These are phyloP conservation scores for Danio aesculapii DNA, from an alignment of 2,797 vertebrate genomes.

Conservation along the genomic window DNA sequence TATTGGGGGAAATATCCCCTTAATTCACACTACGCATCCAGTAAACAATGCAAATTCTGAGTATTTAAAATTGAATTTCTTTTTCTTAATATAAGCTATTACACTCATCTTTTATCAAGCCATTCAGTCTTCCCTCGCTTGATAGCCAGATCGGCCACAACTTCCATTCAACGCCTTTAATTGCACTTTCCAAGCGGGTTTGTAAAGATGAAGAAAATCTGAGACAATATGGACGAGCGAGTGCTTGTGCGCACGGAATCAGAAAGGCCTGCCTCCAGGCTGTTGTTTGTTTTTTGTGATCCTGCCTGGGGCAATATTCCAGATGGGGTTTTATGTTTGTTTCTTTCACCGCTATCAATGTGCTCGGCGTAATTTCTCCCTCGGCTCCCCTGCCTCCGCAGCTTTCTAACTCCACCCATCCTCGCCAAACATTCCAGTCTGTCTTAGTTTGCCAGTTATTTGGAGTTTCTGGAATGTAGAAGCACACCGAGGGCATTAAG, in stretches of 20 bases:
- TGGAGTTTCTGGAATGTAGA: conserved; percentile 38
- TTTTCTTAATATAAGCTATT: no score
- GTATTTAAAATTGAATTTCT: no score
- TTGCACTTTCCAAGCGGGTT: conserved; percentile 47
- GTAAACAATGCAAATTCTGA: neutral
- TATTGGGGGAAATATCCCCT: no score
- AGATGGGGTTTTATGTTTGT: conserved; percentile 67
- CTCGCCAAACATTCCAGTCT: conserved; percentile 45
- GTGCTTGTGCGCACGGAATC: conserved; percentile 51
- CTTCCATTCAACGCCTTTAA: conserved; percentile 19
- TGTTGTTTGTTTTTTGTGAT: conserved; percentile 73
- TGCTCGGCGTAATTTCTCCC: conserved; percentile 67
- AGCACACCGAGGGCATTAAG: conserved; percentile 46
- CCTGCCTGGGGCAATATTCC: conserved; percentile 69
- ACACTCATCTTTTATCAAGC: neutral
- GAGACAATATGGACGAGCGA: conserved; percentile 58
- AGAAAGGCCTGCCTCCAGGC: conserved; percentile 69
- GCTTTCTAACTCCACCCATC: conserved; percentile 57
- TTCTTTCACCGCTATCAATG: conserved; percentile 60
- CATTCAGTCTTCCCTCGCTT: neutral
- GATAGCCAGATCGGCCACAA: neutral
- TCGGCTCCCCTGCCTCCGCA: conserved; percentile 57
- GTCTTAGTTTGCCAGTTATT: conserved; percentile 61
- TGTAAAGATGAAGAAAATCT: conserved; percentile 62
- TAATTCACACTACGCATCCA: no score